phyloP scores from a whole-genome alignment of 2,113 vertebrate species.

The Corythaixoides concolor region DNA sequence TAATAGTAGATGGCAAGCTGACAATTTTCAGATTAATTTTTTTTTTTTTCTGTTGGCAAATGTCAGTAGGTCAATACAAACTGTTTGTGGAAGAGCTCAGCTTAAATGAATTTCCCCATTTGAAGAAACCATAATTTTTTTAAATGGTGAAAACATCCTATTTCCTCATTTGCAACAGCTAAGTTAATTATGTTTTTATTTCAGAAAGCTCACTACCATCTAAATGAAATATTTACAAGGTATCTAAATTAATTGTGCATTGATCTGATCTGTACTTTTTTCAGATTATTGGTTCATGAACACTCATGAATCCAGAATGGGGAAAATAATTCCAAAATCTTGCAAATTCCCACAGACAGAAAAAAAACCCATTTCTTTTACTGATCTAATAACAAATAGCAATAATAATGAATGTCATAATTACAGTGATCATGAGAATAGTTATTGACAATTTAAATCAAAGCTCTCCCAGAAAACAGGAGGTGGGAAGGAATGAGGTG shows the following conservation, averaged over 20 bases:
- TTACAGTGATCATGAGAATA: not conserved
- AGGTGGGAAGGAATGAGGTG: conserved; percentile 18
- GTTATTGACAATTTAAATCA: conserved; percentile 53
- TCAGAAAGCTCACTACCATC: not conserved
- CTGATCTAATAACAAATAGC: conserved; percentile 18
- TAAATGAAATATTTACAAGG: not conserved
- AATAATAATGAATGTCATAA: conserved; percentile 25
- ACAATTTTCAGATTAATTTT: not conserved
- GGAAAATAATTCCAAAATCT: not conserved
- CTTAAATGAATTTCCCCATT: not conserved
- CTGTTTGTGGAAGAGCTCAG: not conserved
- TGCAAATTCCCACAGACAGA: not conserved
- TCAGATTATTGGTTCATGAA: not conserved
- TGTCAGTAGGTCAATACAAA: conserved; percentile 21
- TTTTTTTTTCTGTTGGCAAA: not conserved
- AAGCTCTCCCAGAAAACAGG: conserved; percentile 29
- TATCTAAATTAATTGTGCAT: not conserved
- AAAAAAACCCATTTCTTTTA: not conserved
- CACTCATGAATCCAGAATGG: not conserved
- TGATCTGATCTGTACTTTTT: not conserved
- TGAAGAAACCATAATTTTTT: not conserved
- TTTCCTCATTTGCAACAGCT: not conserved
- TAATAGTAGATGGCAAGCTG: conserved; percentile 7
- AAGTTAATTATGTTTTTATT: not conserved
- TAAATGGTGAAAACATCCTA: not conserved